phyloP scores from a whole-genome alignment of 2,888 invertebrate species.

The Drosophila rubida region DNA sequence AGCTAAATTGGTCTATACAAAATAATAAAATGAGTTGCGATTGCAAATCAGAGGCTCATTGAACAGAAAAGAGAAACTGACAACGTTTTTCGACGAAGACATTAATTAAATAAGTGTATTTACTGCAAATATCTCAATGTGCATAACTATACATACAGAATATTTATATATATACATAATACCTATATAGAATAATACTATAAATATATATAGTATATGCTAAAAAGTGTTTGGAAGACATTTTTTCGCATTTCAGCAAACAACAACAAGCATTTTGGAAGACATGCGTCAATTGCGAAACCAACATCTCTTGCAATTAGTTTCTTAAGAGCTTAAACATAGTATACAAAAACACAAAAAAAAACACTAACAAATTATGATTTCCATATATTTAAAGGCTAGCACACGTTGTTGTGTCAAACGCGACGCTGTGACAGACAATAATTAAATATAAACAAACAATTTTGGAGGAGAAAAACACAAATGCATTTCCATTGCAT shows the following conservation, averaged over 20 bases:
- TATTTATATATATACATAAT: conserved; percentile 33
- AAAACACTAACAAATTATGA: conserved; percentile 25
- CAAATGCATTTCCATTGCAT: not conserved
- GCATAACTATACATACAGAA: conserved; percentile 40
- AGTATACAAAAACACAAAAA: conserved; percentile 20
- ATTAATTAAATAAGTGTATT: conserved; percentile 79
- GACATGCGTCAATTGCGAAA: conserved; percentile 74
- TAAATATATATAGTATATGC: conserved; percentile 46
- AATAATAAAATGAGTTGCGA: conserved; percentile 72
- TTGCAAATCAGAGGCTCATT: conserved; percentile 73
- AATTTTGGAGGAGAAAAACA: conserved; percentile 31
- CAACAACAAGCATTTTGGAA: conserved; percentile 81
- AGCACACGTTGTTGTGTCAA: conserved; percentile 75
- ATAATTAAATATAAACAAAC: conserved; percentile 78
- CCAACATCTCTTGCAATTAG: conserved; percentile 60
- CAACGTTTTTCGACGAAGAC: conserved; percentile 58
- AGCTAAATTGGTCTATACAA: conserved; percentile 67
- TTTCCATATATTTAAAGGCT: conserved; percentile 59
- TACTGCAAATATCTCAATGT: conserved; percentile 66
- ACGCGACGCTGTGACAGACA: conserved; percentile 85
- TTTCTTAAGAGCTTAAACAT: conserved; percentile 57
- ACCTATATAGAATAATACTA: conserved; percentile 39
- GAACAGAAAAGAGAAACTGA: conserved; percentile 25
- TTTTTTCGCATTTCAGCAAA: conserved; percentile 76
- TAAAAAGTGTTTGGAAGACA: conserved; percentile 80